Evolutionary conservation across 35 echinoderm and acorn worm species (phyloP), one percentile per base, ranked within the genome.

Genomic region (Lytechinus variegatus): DNA sequence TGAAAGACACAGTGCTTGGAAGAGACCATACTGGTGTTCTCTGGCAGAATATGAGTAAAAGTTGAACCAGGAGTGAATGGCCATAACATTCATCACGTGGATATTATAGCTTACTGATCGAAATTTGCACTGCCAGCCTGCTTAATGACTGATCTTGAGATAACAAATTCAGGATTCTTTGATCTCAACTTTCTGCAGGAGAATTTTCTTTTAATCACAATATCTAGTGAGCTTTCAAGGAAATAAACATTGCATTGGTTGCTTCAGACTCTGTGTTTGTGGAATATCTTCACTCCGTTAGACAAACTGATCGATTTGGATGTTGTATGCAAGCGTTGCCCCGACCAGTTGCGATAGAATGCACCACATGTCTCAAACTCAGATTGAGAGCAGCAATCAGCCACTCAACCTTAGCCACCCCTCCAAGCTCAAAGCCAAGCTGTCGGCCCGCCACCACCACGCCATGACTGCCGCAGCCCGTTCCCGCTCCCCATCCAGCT

Each of bases 381-480:
- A 96, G 54, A 89, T 95, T 52, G 94, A 96, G 94, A 95, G 51
- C 54, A 95, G 94, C 94, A 95, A 92, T 61, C 96, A 96, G 87
- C 96, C 96, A 28, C 89, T 96, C 27, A 96, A 96, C 57, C 94
- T 96, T 3, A 94, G 87, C 86, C 94, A 95, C 53, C 96, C 96
- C 12, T 96, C 96, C 92, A 96, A 96, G 57, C 92, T 87, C 54
- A 96, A 96, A 86, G 96, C 96, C 11, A 96, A 96, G 87, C 72
- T 96, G 87, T 60, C 94, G 11, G 96, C 96, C 27, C 53, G 96
- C 4, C 92, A 93, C 52, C 88, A 90, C n/a, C 52, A 55, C 27
- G 88, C 88, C 88, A 90, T 90, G 88, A 52, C 88, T 28, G 88
- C 90, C 33, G 52, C 86, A 44, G 54, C 51, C 86, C 52, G 55